Conservation (phyloP, 2,888 invertebrate genomes). For the Odontocerum albicorne region DNA sequence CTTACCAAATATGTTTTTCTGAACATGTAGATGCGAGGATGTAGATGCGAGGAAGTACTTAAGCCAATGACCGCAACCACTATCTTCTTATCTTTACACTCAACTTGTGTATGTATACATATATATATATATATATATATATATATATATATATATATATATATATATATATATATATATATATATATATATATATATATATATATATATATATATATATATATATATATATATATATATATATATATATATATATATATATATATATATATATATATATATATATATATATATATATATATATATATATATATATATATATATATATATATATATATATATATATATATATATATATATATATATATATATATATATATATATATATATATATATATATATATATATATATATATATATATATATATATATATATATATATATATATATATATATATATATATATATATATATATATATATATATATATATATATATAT, state of each 20-base stretch:
- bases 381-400: neutral
- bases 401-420: neutral
- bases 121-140: neutral
- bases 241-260: neutral
- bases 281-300: neutral
- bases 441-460: constrained; percentile 30
- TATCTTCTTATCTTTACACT: too few species aligned
- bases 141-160: neutral
- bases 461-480: constrained; percentile 32
- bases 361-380: neutral
- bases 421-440: neutral
- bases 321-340: neutral
- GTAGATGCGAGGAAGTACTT: too few species aligned
- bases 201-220: neutral
- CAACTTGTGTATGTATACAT: neutral
- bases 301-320: neutral
- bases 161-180: neutral
- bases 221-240: neutral
- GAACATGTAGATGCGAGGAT: too few species aligned
- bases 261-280: neutral
- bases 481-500: constrained; percentile 30
- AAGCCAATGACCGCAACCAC: too few species aligned
- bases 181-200: neutral
- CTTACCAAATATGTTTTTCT: too few species aligned
- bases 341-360: neutral